Base-by-base conservation (phyloP, 2,888 invertebrate genomes). In the Periphyllus acericola region DNA sequence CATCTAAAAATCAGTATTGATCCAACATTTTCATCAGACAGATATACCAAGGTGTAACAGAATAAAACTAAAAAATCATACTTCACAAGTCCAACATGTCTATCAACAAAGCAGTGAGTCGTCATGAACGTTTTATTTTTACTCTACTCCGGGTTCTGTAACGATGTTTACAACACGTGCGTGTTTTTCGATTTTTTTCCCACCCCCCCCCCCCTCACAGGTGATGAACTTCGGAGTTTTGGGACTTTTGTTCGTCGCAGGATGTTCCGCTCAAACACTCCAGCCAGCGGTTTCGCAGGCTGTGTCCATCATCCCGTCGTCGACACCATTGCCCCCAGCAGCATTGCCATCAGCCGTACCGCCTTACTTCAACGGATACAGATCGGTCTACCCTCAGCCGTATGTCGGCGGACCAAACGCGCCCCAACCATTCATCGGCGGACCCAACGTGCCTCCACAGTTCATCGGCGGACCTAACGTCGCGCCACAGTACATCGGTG, bases 321-420 rank as follows among this genome's bases (percentile, higher is more conserved):
- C 84, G 60, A 84, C 84, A 11, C 84, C 84, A 0, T 66, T 84
- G 29, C 85, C 85, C 4, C 52, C 84, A 25, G 11, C 32, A 55
- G 29, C 68, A 3, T 36, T 52, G 1, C 71, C 86, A 19, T 32
- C 79, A 17, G 34, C 79, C 9, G 55, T 60, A 60, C 60, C 55
- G 19, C 80, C 87, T 25, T 80, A 72, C 66, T 75, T 66, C 46
- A 87, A 87, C 21, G 21, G 52, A 46, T 89, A 87, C 29, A 79
- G 87, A 40, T 72, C 81, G 17, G 9, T 21, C 0, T 88, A 89
- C 74, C 89, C 80, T 32, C 86, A 75, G 82, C 89, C 68, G 71
- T 89, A 71, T n/a, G 6, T 52, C 19, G 83, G 36, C 32, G 71
- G 72, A 66, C 76, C 88, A 21, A 66, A 83, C 40, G 71, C 83